phyloP scores from a whole-genome alignment of 2,888 invertebrate genomes.

The Drymonia ruficornis region DNA sequence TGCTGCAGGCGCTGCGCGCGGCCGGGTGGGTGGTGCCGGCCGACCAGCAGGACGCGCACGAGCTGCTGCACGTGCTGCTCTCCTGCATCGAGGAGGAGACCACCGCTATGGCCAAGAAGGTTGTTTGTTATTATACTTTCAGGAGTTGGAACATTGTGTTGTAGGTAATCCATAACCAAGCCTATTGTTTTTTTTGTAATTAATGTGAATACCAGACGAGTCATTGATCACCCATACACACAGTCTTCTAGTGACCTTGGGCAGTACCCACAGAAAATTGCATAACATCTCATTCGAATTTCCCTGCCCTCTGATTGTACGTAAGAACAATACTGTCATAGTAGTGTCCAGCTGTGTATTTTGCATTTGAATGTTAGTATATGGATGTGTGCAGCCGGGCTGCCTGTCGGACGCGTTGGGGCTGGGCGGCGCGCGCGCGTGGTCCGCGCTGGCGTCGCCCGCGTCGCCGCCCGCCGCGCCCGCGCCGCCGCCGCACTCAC shows the following conservation, averaged over 20 bases:
- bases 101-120: conserved; percentile 85
- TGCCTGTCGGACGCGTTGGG: conserved; percentile 91
- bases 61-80: conserved; percentile 94
- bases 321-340: too few species aligned
- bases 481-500: conserved; percentile 46
- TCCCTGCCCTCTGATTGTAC: too few species aligned
- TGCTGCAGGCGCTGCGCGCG: conserved; percentile 89
- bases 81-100: conserved; percentile 96
- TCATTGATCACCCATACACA: too few species aligned
- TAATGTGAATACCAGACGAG: too few species aligned
- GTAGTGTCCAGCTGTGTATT: too few species aligned
- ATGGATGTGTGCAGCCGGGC: conserved; percentile 78
- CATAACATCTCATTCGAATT: too few species aligned
- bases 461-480: conserved; percentile 80
- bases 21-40: conserved; percentile 95
- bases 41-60: conserved; percentile 97
- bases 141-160: conserved; percentile 8
- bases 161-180: too few species aligned
- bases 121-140: conserved; percentile 35
- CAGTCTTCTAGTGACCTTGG: too few species aligned
- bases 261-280: too few species aligned
- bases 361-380: too few species aligned
- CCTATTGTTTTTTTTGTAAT: too few species aligned
- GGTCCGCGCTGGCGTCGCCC: conserved; percentile 75
- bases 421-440: conserved; percentile 76